Base-by-base conservation (phyloP, 1,140 invertebrate genomes). In the Andrena cerasifolii region DNA sequence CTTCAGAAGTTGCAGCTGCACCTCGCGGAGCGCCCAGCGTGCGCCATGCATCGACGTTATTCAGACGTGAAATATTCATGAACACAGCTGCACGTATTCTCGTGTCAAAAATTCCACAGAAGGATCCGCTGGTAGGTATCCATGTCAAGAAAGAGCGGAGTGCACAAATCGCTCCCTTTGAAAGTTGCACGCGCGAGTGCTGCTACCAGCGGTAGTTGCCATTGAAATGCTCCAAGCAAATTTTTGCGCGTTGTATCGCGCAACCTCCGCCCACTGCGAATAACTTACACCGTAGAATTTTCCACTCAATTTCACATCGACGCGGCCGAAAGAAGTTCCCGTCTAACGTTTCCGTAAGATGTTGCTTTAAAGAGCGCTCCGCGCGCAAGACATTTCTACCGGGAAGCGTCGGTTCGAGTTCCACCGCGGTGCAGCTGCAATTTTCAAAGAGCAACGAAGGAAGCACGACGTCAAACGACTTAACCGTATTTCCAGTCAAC, bases 201-300 rank as follows among this genome's bases (percentile, higher is more conserved):
- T 26, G n/a, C n/a, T 26, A 28, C n/a, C 33, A 1, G 53, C 53
- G 14, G 53, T 26, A 4, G 0, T 24, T 26, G 47, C 65, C 49
- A 65, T 74, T 74, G 71, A 65, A 65, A 65, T 65, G 51, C 71
- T 53, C 12, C 3, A 18, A 7, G n/a, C 18, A 51, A 65, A 74
- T 74, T 74, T 74, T 74, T 31, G 71, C 71, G 36, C 47, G 26
- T 28, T 12, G n/a, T 31, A 74, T 21, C 24, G 53, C 71, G 70
- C 47, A 47, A 26, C 6, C 16, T 24, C 21, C 33, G 24, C 12
- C 65, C n/a, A 2, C n/a, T n/a, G n/a, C 36, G 68, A 58, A 36
- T 43, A 54, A 74, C 47, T 74, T 74, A 51, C 47, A 53, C n/a
- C 71, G 33, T 43, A 62, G 4, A 53, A 74, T 74, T 43, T 65